Evolutionary conservation across 2,113 vertebrate genomes (phyloP).

Genomic region (Perca schrenkii): DNA sequence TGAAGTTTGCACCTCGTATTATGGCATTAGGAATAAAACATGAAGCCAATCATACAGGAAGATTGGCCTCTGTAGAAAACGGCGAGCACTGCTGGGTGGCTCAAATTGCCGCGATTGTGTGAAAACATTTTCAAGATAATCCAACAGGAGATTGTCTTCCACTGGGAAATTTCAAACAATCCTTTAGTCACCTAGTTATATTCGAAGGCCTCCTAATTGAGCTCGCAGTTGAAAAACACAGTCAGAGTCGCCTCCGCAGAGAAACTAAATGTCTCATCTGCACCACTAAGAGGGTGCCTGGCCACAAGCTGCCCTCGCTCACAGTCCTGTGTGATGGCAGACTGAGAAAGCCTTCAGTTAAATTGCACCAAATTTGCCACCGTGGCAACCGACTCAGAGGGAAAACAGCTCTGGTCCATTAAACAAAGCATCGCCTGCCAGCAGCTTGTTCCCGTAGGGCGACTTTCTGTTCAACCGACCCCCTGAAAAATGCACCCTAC

Average conservation of each 20-base stretch:
- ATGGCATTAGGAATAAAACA: conserved; percentile 1
- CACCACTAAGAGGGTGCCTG: neutral
- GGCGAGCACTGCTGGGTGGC: neutral
- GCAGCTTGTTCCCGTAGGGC: neutral
- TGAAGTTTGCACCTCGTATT: neutral
- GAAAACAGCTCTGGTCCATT: conserved; percentile 32
- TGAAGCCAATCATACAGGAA: neutral
- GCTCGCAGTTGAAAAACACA: conserved; percentile 7
- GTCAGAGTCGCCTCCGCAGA: neutral
- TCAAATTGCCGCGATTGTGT: neutral
- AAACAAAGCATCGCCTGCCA: conserved; percentile 9
- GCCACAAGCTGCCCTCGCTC: conserved; percentile 34
- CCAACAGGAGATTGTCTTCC: neutral
- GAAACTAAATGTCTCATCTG: conserved; percentile 2
- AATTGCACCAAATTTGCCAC: conserved; percentile 44
- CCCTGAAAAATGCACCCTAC: conserved; percentile 2
- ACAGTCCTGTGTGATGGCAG: conserved; percentile 19
- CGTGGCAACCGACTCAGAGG: neutral
- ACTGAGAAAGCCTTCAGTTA: conserved; percentile 11
- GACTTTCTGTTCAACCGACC: neutral
- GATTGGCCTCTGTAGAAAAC: neutral
- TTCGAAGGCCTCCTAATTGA: conserved; percentile 1
- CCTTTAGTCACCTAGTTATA: neutral
- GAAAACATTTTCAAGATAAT: conserved; percentile 3
- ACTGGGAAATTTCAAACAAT: conserved; percentile 1